Base-by-base conservation (phyloP, 2,797 vertebrate genomes). In the Tarsius wallacei region DNA sequence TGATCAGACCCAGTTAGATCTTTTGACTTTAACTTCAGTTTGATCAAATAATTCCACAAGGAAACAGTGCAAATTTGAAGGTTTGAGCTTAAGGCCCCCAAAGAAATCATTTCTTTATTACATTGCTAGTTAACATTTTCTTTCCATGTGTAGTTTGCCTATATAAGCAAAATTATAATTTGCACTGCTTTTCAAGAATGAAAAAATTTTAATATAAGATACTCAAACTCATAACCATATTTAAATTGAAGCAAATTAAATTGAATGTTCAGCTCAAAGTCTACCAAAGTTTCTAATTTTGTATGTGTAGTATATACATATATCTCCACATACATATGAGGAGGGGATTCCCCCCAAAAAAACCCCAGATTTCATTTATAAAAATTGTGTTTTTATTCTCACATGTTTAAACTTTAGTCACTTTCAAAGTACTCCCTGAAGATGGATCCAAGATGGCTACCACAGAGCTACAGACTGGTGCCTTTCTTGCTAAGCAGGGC, bases 41-140 rank as follows among this genome's bases (percentile, higher is more conserved):
- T 97, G 93, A 96, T 97, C 88, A 96, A 95, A 89, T 95, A 97
- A 98, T 91, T 97, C 93, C 96, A 94, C 66, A 94, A 97, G 90
- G 96, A 98, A 97, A 97, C 88, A 98, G 88, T 97, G 89, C 91
- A 97, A 96, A 97, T 97, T 97, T 90, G 73, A 97, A 91, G 47
- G 28, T 96, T 97, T 95, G 83, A 96, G 81, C 66, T 93, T 95
- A 95, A 97, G 83, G 88, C 93, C 96, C 93, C 96, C 1, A 95
- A 97, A 97, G 96, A 98, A 97, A 98, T 97, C 93, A 96, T 94
- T 96, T 95, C 90, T 96, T 98, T 98, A 98, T 97, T 98, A 93
- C 76, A 93, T 87, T 91, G 74, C 88, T 97, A 93, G 94, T 97
- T 97, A 97, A 97, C 96, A 97, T 97, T 97, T 97, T 96, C 95